A percentile compares a stretch with the other conserved stretches of the same genome.
These are phyloP conservation scores for Parazoanthus swiftii DNA, from an alignment of 92 coral and sea anemone genomes.

Conservation along the genomic window DNA sequence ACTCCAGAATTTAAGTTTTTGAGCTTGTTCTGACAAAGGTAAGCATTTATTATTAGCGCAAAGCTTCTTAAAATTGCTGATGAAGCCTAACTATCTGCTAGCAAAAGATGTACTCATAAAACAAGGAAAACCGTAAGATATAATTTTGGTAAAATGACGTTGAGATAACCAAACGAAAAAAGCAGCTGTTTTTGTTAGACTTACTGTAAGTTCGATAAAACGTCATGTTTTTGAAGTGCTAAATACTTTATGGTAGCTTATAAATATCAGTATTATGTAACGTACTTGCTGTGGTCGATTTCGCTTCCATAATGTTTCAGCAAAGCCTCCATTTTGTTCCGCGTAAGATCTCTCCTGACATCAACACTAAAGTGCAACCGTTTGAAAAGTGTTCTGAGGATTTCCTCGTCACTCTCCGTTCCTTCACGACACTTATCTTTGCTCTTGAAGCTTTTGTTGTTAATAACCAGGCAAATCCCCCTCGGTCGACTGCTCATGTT, in stretches of 20 bases:
- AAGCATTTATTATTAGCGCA: no score
- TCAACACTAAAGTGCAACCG: constrained; percentile 25
- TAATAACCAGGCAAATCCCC: constrained; percentile 36
- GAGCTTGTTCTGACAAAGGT: no score
- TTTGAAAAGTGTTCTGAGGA: constrained; percentile 23
- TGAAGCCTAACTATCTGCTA: no score
- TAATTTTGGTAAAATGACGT: no score
- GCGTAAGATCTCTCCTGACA: constrained; percentile 21
- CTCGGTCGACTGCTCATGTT: constrained; percentile 23
- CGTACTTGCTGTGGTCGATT: constrained; percentile 27
- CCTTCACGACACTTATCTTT: constrained; percentile 20
- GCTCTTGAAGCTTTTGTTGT: constrained; percentile 31
- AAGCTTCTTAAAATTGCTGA: no score
- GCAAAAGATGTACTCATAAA: no score
- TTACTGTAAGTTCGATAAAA: no score
- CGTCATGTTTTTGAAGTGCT: background rate
- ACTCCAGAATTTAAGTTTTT: no score
- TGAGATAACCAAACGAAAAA: background rate
- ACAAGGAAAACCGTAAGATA: background rate
- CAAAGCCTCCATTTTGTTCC: constrained; percentile 20
- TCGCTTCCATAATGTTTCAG: constrained; percentile 16
- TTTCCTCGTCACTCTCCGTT: constrained; percentile 30
- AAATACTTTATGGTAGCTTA: background rate
- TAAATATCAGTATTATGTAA: background rate
- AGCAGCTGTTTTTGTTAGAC: no score